Evolutionary conservation across 2,797 vertebrate genomes (phyloP), one percentile per base, ranked within the genome.

Genomic region (Muscicapa comitata): DNA sequence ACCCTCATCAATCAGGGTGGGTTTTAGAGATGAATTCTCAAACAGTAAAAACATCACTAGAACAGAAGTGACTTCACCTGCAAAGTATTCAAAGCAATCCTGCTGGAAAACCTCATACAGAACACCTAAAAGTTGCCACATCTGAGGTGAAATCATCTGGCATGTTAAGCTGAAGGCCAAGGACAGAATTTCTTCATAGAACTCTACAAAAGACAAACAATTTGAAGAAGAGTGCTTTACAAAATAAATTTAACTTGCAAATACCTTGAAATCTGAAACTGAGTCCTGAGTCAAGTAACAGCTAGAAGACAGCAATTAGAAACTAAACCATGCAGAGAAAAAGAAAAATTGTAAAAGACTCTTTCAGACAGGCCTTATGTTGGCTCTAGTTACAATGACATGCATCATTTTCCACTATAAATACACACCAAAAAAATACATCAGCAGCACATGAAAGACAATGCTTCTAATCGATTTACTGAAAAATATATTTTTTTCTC

Each of bases 171-270:
- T 99, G 63, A 99, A 99, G 1, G 99, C 99, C 97, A 99, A 96
- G 2, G 99, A 99, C 38, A 99, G 98, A 94, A 99, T 99, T 98
- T 99, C 99, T 98, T 99, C 99, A 13, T 99, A 99, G 96, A 99
- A 99, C 96, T 99, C 99, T 99, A 97, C 37, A 96, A 94, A 63
- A 53, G 37, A 95, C 21, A 92, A 78, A 75, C 16, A 47, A 38
- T 45, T 73, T 87, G 17, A 91, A 65, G 35, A 12, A 57, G 24
- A 2, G 33, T 59, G 37, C 50, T 87, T 71, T 59, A 68, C 47
- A 79, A 86, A 68, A 53, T 6, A 43, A 65, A 57, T 29, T 29
- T 53, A 53, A 33, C 40, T 61, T 94, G 38, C 58, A 75, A 91
- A 81, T 43, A 73, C 40, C 45, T 61, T 71, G 31, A 87, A 79